Conservation (phyloP, 2,888 invertebrate genomes). For the Lomographa bimaculata region DNA sequence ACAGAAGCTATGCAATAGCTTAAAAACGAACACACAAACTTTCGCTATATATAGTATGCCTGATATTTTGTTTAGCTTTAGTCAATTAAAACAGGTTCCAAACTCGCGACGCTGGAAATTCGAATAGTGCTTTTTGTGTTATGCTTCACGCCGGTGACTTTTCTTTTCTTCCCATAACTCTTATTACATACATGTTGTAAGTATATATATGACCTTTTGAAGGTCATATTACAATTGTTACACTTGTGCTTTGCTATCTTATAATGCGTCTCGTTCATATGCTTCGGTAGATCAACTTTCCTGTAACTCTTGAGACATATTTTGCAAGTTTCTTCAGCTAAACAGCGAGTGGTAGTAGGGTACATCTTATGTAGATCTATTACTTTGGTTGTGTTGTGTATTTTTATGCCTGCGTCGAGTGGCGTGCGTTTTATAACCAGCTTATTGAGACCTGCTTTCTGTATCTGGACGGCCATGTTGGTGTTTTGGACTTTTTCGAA, state of each 20-base stretch:
- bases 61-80: no score
- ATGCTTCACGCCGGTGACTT: conserved; percentile 3
- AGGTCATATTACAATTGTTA: conserved; percentile 34
- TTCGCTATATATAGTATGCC: no score
- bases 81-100: conserved; percentile 1
- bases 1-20: no score
- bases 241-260: conserved; percentile 31
- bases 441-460: conserved; percentile 45
- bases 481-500: conserved; percentile 56
- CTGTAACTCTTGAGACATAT: conserved; percentile 21
- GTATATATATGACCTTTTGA: conserved; percentile 34
- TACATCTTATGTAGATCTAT: conserved; percentile 41
- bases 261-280: conserved; percentile 31
- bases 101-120: conserved; percentile 12
- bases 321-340: conserved; percentile 20
- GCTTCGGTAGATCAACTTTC: conserved; percentile 29
- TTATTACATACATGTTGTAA: conserved; percentile 31
- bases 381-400: conserved; percentile 26
- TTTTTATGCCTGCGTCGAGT: conserved; percentile 34
- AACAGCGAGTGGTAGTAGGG: no score
- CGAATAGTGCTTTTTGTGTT: conserved; percentile 4
- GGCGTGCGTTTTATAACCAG: conserved; percentile 46
- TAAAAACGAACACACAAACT: no score
- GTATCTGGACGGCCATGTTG: conserved; percentile 50
- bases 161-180: background rate